Conservation (phyloP, 2,113 vertebrate genomes). For the Okapia johnstoni region DNA sequence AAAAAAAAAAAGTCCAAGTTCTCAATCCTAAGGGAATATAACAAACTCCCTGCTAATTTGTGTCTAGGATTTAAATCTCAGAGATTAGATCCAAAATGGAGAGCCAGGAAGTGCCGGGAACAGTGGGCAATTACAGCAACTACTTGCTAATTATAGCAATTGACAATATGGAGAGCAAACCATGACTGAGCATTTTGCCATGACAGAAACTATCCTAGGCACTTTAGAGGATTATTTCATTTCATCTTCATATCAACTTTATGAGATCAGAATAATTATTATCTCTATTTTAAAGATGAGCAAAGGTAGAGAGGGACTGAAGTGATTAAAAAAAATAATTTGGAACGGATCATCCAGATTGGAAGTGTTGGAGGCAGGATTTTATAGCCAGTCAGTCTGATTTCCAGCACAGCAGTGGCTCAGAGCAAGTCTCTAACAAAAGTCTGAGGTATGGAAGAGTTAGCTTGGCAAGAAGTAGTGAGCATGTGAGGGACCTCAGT, state of each 20-base stretch:
- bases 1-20: neutral
- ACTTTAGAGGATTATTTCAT: neutral
- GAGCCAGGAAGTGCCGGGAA: neutral
- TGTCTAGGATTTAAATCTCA: neutral
- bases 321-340: neutral
- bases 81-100: neutral
- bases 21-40: neutral
- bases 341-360: neutral
- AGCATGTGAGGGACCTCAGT: neutral
- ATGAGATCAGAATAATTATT: neutral
- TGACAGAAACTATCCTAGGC: neutral
- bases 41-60: neutral
- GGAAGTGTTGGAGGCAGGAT: neutral
- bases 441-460: neutral
- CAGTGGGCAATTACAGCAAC: neutral
- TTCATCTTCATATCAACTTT: neutral
- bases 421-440: neutral
- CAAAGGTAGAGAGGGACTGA: neutral
- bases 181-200: neutral
- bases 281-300: neutral
- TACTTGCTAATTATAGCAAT: neutral
- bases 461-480: neutral
- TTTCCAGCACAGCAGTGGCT: neutral
- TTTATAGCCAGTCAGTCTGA: neutral
- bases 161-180: neutral